Percentiles rank a stretch among this genome's conserved stretches.
These are phyloP conservation scores for Prunella himalayana DNA, from an alignment of 2,113 vertebrate genomes.

Conservation along the genomic window DNA sequence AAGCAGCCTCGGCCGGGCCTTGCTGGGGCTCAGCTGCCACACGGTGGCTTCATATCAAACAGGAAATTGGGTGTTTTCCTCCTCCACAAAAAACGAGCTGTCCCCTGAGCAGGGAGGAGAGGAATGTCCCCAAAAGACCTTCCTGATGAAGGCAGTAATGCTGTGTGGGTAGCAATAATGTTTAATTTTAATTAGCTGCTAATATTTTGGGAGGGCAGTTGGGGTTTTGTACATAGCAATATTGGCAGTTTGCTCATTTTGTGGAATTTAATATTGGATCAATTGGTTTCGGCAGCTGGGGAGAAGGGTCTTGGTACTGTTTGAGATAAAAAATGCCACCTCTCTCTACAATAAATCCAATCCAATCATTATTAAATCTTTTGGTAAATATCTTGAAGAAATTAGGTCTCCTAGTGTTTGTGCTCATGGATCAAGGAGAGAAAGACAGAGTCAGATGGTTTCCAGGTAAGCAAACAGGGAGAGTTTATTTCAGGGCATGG, in stretches of 20 bases:
- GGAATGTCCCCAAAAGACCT: neutral
- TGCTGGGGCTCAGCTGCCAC: neutral
- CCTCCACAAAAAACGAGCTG: rapidly evolving
- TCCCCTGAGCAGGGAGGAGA: neutral
- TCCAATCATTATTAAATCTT: constrained; percentile 46
- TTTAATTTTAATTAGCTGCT: neutral
- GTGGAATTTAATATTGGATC: neutral
- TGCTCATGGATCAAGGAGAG: neutral
- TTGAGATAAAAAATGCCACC: neutral
- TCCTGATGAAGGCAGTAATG: neutral
- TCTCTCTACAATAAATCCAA: constrained; percentile 42
- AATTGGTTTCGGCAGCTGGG: neutral
- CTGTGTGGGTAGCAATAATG: neutral
- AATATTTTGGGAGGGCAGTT: neutral
- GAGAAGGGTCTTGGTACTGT: neutral
- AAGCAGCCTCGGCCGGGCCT: rapidly evolving
- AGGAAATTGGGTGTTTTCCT: neutral
- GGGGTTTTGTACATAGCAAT: neutral
- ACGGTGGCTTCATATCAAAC: rapidly evolving
- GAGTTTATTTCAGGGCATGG: neutral
- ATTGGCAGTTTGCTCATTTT: neutral
- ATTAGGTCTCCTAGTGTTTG: neutral
- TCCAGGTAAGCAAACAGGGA: neutral
- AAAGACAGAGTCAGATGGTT: neutral
- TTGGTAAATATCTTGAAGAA: constrained; percentile 38